phyloP scores from a whole-genome alignment of 1,140 invertebrate genomes.

The Bombus waltoni region DNA sequence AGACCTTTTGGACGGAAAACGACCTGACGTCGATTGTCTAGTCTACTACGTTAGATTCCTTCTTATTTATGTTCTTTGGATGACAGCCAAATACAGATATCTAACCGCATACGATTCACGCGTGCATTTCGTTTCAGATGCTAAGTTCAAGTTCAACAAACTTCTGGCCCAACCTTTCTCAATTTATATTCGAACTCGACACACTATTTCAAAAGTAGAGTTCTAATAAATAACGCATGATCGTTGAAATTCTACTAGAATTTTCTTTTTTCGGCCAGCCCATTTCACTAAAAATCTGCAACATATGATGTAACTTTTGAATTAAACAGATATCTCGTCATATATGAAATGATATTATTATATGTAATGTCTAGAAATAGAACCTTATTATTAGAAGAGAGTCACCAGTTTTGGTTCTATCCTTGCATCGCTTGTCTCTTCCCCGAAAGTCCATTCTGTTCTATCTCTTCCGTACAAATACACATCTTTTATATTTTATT shows the following conservation, averaged over 20 bases:
- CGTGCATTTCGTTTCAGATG: constrained; percentile 12
- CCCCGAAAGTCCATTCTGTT: too few species aligned
- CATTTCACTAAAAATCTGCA: background rate
- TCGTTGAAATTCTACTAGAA: background rate
- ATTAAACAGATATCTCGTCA: background rate
- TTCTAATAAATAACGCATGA: background rate
- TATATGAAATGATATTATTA: background rate
- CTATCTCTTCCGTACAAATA: too few species aligned
- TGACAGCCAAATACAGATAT: constrained; percentile 56
- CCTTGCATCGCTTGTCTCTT: background rate
- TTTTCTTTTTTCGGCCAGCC: background rate
- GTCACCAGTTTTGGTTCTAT: background rate
- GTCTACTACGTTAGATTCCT: constrained; percentile 18
- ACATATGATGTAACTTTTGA: background rate
- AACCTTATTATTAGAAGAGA: background rate
- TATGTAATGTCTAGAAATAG: background rate
- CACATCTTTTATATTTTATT: too few species aligned
- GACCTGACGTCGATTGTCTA: constrained; percentile 39
- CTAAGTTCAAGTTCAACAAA: constrained; percentile 75
- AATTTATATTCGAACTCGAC: background rate
- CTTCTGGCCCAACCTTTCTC: constrained; percentile 18
- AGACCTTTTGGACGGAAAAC: constrained; percentile 37
- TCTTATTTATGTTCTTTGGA: constrained; percentile 60
- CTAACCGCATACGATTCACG: constrained; percentile 14
- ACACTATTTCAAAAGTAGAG: background rate